Evolutionary conservation across 2,113 vertebrate genomes (phyloP).

Genomic region (Pampusana beccarii): DNA sequence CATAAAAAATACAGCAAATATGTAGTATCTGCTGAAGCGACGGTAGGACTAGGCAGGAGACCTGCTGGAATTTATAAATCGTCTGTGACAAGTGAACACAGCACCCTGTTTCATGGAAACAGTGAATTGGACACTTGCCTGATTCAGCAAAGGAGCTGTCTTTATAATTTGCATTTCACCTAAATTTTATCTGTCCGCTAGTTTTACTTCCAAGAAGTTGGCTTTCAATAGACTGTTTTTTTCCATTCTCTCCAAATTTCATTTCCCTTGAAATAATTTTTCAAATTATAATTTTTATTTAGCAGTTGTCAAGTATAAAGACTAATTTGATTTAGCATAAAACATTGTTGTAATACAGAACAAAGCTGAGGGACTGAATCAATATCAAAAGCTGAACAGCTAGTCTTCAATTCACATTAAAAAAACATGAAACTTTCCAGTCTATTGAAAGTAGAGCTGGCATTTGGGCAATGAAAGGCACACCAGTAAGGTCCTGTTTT

Average conservation of each 20-base stretch:
- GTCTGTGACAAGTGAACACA: conserved; percentile 42
- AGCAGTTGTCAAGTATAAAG: neutral
- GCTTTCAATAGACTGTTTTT: neutral
- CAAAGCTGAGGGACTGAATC: neutral
- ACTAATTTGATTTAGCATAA: neutral
- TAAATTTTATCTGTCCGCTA: neutral
- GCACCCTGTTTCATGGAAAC: neutral
- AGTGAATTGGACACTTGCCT: conserved; percentile 24
- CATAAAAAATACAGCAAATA: conserved; percentile 1
- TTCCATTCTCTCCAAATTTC: neutral
- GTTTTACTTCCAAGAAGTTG: neutral
- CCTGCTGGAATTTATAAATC: conserved; percentile 33
- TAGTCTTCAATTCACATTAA: neutral
- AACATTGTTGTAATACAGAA: neutral
- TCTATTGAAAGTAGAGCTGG: neutral
- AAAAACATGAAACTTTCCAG: neutral
- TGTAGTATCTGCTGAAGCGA: neutral
- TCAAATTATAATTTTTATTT: conserved; percentile 13
- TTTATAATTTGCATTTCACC: neutral
- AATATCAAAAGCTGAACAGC: conserved; percentile 4
- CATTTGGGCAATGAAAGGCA: neutral
- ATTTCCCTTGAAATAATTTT: conserved; percentile 5
- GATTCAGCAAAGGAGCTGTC: conserved; percentile 23
- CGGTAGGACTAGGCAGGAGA: neutral
- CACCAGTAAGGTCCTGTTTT: neutral